These are phyloP conservation scores for Hypolimnas misippus DNA, from an alignment of 2,888 invertebrate genomes.

Conservation along the genomic window DNA sequence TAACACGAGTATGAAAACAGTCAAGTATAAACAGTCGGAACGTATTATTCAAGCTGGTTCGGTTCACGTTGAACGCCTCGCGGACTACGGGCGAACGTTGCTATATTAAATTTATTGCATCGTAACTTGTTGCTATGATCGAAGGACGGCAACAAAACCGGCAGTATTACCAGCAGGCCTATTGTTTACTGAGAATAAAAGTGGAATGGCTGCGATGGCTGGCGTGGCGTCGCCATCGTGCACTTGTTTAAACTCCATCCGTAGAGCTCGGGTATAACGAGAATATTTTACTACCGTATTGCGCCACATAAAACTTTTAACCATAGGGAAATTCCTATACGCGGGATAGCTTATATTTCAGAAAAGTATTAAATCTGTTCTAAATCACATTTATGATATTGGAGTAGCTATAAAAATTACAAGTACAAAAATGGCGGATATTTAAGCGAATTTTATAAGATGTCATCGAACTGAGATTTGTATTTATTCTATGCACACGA, in stretches of 20 bases:
- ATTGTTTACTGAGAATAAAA: slow-evolving; percentile 79
- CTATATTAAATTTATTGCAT: slow-evolving; percentile 78
- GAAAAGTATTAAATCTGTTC: not conserved
- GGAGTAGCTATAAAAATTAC: not conserved
- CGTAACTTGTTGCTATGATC: slow-evolving; percentile 77
- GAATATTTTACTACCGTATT: slow-evolving; percentile 49
- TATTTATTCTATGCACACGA: not conserved
- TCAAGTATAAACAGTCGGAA: slow-evolving; percentile 51
- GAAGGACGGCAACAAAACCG: slow-evolving; percentile 68
- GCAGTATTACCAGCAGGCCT: slow-evolving; percentile 63
- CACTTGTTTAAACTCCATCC: slow-evolving; percentile 68
- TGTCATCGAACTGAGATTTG: slow-evolving; percentile 50
- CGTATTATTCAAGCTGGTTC: slow-evolving; percentile 50
- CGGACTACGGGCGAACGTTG: slow-evolving; percentile 77
- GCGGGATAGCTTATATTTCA: slow-evolving; percentile 16
- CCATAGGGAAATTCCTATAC: slow-evolving; percentile 46
- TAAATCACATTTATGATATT: not conserved
- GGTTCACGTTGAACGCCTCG: slow-evolving; percentile 51
- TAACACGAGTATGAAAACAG: slow-evolving; percentile 51
- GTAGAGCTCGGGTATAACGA: slow-evolving; percentile 55
- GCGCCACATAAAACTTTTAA: slow-evolving; percentile 36
- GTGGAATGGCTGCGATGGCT: slow-evolving; percentile 58
- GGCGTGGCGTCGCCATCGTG: slow-evolving; percentile 55
- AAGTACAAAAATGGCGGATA: not conserved
- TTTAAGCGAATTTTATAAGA: slow-evolving; percentile 32